Percentiles rank a stretch among this genome's conserved stretches.
phyloP scores from a whole-genome alignment of 1,140 invertebrate species.

The Drepana arcuata region DNA sequence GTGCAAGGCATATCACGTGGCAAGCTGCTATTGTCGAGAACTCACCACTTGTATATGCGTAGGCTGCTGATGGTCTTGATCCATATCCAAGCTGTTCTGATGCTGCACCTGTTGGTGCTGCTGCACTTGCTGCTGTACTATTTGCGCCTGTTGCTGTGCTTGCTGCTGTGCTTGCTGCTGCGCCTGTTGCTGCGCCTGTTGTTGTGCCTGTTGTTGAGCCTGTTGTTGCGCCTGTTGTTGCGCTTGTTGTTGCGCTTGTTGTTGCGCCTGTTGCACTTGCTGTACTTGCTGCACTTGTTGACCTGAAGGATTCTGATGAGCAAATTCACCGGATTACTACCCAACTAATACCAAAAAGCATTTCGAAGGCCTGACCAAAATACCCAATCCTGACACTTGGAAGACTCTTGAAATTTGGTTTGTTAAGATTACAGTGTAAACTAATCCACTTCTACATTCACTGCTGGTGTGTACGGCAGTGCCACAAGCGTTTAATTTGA shows the following conservation, averaged over 20 bases:
- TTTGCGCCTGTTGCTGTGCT: conserved; percentile 35
- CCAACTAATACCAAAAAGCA: no score
- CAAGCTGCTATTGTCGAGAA: no score
- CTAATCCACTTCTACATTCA: no score
- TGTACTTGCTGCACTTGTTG: conserved; percentile 25
- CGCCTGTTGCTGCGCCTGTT: conserved; percentile 35
- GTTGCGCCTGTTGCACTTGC: conserved; percentile 33
- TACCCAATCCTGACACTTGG: no score
- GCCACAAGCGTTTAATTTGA: no score
- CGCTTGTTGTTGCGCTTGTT: conserved; percentile 36
- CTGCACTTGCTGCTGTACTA: conserved; percentile 24
- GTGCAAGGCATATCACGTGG: no score
- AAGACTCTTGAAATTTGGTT: no score
- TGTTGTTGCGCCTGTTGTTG: conserved; percentile 44
- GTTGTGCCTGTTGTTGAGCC: conserved; percentile 37
- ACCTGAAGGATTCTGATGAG: no score
- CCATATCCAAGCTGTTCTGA: conserved; percentile 39
- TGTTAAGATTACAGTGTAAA: no score
- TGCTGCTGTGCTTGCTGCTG: conserved; percentile 38
- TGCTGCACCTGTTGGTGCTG: conserved; percentile 42
- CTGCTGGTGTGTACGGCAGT: no score
- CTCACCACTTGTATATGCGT: conserved; percentile 57
- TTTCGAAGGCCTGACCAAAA: no score
- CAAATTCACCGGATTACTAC: no score
- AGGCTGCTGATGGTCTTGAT: conserved; percentile 42